Evolutionary conservation across 1,140 invertebrate species (phyloP).

Genomic region (Drosophila lini): DNA sequence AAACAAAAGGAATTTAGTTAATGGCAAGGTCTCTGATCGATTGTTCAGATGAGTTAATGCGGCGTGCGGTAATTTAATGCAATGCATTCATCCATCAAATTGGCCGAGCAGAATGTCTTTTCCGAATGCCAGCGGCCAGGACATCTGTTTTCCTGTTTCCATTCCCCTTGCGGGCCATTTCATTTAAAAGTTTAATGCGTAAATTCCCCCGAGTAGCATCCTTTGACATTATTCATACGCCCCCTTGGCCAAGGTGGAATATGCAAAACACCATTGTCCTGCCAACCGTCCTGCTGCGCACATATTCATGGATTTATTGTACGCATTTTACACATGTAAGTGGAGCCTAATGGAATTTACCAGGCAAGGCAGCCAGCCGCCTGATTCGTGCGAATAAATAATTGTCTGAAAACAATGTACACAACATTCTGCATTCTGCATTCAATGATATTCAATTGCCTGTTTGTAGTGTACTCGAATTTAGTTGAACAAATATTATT

Average conservation of each 20-base stretch:
- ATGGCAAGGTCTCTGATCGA: neutral
- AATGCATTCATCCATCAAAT: constrained; percentile 19
- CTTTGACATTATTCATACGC: constrained; percentile 30
- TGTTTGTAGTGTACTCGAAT: constrained; percentile 3
- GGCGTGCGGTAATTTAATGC: constrained; percentile 13
- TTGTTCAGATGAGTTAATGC: constrained; percentile 25
- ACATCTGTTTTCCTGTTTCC: constrained; percentile 24
- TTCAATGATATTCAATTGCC: neutral
- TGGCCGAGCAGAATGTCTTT: constrained; percentile 15
- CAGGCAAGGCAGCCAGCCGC: neutral
- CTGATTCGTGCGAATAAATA: constrained; percentile 8
- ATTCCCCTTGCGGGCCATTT: constrained; percentile 12
- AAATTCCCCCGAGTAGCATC: constrained; percentile 5
- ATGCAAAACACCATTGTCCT: constrained; percentile 17
- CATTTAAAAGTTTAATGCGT: constrained; percentile 26
- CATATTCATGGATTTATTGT: constrained; percentile 13
- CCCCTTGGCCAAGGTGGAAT: constrained; percentile 8
- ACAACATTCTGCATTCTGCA: neutral
- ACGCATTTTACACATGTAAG: constrained; percentile 13
- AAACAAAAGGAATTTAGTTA: neutral
- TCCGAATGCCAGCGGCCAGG: neutral
- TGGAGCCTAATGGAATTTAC: constrained; percentile 6
- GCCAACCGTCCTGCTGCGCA: neutral
- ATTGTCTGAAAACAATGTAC: constrained; percentile 14
- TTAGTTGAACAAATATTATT: constrained; percentile 10